Evolutionary conservation across 2,113 vertebrate species (phyloP), one percentile per base, ranked within the genome.

Genomic region (Verasper variegatus): DNA sequence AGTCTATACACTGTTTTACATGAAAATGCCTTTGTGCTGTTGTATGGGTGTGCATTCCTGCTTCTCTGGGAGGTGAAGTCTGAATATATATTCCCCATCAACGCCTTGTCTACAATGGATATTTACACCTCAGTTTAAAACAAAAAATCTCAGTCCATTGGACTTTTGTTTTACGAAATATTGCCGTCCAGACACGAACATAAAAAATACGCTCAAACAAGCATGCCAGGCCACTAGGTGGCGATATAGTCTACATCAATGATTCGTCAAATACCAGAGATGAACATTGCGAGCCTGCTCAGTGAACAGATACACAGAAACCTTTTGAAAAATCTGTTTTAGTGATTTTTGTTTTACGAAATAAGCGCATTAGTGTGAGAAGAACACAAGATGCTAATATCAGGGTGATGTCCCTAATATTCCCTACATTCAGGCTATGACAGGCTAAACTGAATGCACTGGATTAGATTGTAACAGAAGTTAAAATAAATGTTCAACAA

Each of bases 11-110:
- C 8, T 63, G 59, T 66, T 60, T 31, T 45, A 52, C 24, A 49
- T 37, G 1, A n/a, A 15, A 52, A 27, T 7, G 14, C 21, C 35
- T 54, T 26, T 6, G 31, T 31, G 31, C 31, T 7, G 31, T 31
- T 31, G 21, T 18, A 56, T 63, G 21, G 47, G 24, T 14, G 14
- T 37, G 51, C 0, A 55, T 52, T 49, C 35, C 35, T 8, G 9
- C 45, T 69, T 78, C 58, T 5, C 23, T 45, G 23, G 35, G 17
- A 78, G 26, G n/a, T 58, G 49, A 71, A n/a, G 40, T 59, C 4
- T 42, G 5, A 8, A 35, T 27, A 17, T n/a, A 42, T 3, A 17
- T 51, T 52, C 10, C n/a, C 47, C 10, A 23, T 56, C 18, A 6
- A 51, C 6, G 17, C 8, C 15, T 51, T 51, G 17, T 15, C 15